phyloP scores from a whole-genome alignment of 2,888 invertebrate species.

The Sarcophaga carnaria region DNA sequence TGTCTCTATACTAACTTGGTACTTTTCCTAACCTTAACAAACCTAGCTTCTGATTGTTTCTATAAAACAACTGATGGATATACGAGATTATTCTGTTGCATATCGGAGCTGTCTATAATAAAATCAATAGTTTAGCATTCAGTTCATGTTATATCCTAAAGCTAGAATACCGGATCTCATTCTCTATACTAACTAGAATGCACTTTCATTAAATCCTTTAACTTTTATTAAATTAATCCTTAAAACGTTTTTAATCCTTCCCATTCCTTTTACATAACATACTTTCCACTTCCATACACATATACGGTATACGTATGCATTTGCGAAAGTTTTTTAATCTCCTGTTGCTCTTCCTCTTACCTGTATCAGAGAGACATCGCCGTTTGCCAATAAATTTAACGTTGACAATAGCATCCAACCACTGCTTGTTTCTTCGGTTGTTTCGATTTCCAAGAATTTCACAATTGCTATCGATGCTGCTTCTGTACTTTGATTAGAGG shows the following conservation, averaged over 20 bases:
- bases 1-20: too few relatives aligned
- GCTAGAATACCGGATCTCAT: too few relatives aligned
- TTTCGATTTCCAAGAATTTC: conserved; percentile 97
- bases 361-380: conserved; percentile 94
- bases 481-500: conserved; percentile 97
- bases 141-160: too few relatives aligned
- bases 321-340: too few relatives aligned
- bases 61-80: too few relatives aligned
- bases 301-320: too few relatives aligned
- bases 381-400: conserved; percentile 94
- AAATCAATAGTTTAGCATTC: too few relatives aligned
- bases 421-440: conserved; percentile 95
- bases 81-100: too few relatives aligned
- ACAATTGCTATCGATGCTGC: conserved; percentile 98
- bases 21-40: too few relatives aligned
- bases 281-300: neutral
- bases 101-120: too few relatives aligned
- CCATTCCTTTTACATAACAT: neutral
- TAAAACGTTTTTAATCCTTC: neutral
- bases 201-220: neutral
- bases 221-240: neutral
- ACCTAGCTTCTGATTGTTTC: too few relatives aligned
- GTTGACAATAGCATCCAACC: conserved; percentile 98
- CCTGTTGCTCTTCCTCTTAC: conserved; percentile 82
- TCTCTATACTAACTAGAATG: too few relatives aligned